These are phyloP conservation scores for Macropus fuliginosus DNA, from an alignment of 2,797 vertebrate species.

Conservation along the genomic window DNA sequence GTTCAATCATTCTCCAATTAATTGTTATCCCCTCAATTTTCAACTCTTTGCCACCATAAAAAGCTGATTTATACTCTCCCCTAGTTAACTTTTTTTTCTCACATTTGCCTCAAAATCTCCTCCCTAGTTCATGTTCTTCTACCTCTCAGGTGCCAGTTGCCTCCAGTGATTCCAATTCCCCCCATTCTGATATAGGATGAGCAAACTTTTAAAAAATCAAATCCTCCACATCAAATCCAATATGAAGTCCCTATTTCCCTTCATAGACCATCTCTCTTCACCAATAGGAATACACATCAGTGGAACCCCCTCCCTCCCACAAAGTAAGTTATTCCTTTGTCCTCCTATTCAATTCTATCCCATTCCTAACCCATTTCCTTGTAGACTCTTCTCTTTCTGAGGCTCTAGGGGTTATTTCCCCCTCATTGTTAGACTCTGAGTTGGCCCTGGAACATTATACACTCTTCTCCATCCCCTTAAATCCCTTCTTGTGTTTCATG, in stretches of 20 bases:
- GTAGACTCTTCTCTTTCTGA: background rate
- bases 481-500: background rate
- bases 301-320: background rate
- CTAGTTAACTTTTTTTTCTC: too few relatives aligned
- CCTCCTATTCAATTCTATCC: background rate
- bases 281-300: background rate
- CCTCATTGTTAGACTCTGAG: too few relatives aligned
- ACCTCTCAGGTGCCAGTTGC: background rate
- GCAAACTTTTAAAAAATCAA: background rate
- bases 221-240: background rate
- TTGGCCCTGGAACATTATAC: background rate
- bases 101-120: too few relatives aligned
- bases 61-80: too few relatives aligned
- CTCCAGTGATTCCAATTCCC: background rate
- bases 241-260: background rate
- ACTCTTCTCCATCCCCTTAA: background rate
- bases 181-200: background rate
- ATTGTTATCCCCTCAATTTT: too few relatives aligned
- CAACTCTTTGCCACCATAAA: too few relatives aligned
- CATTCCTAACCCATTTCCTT: background rate
- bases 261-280: background rate
- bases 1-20: too few relatives aligned
- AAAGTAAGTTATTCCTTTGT: background rate
- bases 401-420: background rate
- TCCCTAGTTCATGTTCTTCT: too few relatives aligned